Conservation (phyloP, 2,888 invertebrate species). For the Pilophorus perplexus region DNA sequence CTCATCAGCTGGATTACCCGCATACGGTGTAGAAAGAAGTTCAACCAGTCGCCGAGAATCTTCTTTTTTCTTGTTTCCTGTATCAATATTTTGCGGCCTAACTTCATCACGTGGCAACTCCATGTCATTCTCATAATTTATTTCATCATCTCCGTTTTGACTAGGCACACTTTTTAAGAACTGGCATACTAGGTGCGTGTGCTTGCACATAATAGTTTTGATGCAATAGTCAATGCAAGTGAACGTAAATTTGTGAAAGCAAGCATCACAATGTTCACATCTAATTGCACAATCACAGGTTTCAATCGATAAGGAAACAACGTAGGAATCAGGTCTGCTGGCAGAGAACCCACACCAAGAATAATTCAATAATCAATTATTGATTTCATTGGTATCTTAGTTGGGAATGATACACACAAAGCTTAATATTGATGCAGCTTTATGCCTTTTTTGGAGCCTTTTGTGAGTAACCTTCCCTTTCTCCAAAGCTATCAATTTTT, state of each 20-base stretch:
- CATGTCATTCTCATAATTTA: too few relatives aligned
- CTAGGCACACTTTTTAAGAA: too few relatives aligned
- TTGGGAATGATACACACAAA: too few relatives aligned
- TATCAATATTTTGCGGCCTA: too few relatives aligned
- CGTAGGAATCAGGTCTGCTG: neutral
- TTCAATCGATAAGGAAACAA: neutral
- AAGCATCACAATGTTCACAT: neutral
- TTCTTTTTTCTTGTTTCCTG: too few relatives aligned
- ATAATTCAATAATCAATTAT: too few relatives aligned
- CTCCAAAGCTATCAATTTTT: neutral
- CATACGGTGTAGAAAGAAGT: too few relatives aligned
- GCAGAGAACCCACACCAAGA: neutral
- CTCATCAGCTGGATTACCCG: too few relatives aligned
- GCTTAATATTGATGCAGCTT: neutral
- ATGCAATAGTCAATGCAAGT: neutral
- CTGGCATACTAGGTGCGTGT: neutral
- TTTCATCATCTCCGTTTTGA: too few relatives aligned
- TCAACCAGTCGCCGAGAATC: too few relatives aligned
- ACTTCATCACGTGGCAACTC: too few relatives aligned
- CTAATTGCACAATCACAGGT: neutral
- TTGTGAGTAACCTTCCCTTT: neutral
- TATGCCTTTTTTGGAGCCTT: neutral
- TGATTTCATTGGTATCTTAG: neutral
- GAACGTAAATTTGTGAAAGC: neutral
- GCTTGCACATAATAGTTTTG: neutral